A percentile compares a stretch with the other conserved stretches of the same genome.
Conservation (phyloP, 2,888 invertebrate species). For the Homarus gammarus region DNA sequence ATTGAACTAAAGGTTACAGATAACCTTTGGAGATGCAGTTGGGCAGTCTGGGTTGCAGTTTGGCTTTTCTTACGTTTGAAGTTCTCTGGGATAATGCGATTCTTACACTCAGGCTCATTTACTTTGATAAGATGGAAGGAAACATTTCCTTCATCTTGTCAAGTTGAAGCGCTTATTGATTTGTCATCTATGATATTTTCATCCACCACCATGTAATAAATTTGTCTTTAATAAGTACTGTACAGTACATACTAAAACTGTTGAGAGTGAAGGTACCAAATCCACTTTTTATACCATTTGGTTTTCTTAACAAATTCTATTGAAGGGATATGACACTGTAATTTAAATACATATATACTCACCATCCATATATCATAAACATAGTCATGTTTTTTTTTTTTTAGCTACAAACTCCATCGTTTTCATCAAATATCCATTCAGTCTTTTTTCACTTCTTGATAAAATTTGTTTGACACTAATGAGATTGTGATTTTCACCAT, state of each 20-base stretch:
- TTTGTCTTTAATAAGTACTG: neutral
- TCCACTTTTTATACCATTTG: neutral
- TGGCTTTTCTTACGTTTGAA: too few species aligned
- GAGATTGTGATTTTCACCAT: slow-evolving; percentile 62
- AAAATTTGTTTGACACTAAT: slow-evolving; percentile 55
- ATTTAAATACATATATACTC: neutral
- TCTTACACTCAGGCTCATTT: too few species aligned
- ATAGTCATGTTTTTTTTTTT: slow-evolving; percentile 1
- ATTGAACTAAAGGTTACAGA: neutral
- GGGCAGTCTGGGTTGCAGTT: too few species aligned
- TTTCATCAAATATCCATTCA: slow-evolving; percentile 12
- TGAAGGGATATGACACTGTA: neutral
- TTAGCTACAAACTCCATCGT: neutral
- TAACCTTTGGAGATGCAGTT: too few species aligned
- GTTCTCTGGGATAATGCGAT: too few species aligned
- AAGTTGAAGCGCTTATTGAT: neutral
- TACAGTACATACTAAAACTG: neutral
- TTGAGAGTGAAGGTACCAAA: neutral
- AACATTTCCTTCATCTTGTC: neutral
- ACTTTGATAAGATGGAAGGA: neutral
- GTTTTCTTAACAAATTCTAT: neutral
- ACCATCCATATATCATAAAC: neutral
- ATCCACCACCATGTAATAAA: neutral
- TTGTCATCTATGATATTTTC: neutral
- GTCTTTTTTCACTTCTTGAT: slow-evolving; percentile 19